Percentiles rank a stretch among this genome's conserved stretches.
Evolutionary conservation across 2,113 vertebrate genomes (phyloP).

Genomic region (Ophiodon elongatus): DNA sequence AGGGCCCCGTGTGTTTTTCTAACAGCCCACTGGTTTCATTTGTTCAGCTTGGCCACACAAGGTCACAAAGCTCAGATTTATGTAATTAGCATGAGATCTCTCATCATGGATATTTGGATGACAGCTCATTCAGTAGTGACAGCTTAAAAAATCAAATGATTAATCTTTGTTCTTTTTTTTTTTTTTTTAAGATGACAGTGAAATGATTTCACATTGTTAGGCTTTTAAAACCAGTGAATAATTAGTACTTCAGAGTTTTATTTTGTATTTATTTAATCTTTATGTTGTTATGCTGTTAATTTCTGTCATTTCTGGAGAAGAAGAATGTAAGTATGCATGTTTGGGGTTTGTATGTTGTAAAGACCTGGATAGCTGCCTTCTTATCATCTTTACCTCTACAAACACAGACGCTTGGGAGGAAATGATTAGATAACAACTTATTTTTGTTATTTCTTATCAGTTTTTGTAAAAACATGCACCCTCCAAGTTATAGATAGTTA

Average conservation of each 20-base stretch:
- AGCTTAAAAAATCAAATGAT: neutral
- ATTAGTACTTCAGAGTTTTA: neutral
- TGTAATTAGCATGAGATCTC: too few relatives aligned
- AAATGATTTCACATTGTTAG: neutral
- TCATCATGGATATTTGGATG: neutral
- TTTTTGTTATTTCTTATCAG: neutral
- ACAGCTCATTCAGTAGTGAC: neutral
- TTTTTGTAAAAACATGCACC: neutral
- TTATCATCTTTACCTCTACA: neutral
- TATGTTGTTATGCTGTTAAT: neutral
- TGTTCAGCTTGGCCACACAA: too few relatives aligned
- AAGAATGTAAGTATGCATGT: neutral
- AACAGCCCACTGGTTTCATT: slow-evolving; percentile 3
- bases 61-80: too few relatives aligned
- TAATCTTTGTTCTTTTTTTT: neutral
- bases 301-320: neutral
- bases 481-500: neutral
- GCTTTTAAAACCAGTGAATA: neutral
- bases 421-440: neutral
- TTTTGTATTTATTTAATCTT: neutral
- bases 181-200: neutral
- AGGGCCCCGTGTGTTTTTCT: neutral
- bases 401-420: neutral
- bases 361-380: neutral
- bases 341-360: too few relatives aligned